These are phyloP conservation scores for Euzophera pinguis DNA, from an alignment of 2,888 invertebrate genomes.

Conservation along the genomic window DNA sequence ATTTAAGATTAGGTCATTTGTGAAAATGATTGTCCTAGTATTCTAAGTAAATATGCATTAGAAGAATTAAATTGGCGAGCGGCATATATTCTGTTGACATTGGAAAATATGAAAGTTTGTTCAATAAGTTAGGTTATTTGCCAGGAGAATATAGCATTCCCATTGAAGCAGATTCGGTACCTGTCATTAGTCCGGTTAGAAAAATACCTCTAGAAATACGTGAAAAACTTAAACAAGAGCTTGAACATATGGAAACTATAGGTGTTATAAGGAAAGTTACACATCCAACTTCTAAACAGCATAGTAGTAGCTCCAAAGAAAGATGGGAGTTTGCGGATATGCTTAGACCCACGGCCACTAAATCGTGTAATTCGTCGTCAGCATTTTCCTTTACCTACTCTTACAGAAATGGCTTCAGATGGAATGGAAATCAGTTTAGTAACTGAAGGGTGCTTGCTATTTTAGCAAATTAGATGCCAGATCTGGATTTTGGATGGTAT, in stretches of 20 bases:
- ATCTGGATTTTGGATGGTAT: not conserved
- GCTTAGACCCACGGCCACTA: not conserved
- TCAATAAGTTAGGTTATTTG: no score
- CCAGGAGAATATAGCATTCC: no score
- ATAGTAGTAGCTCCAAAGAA: not conserved
- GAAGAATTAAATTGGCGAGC: no score
- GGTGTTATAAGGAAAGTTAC: not conserved
- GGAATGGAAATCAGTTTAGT: no score
- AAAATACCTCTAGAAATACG: not conserved
- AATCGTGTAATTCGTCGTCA: not conserved
- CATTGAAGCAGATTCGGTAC: not conserved
- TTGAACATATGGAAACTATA: not conserved
- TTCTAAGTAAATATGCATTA: no score
- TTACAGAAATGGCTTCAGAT: not conserved
- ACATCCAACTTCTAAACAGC: not conserved
- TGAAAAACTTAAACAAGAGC: not conserved
- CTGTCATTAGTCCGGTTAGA: not conserved
- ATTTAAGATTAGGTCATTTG: no score
- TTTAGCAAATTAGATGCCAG: not conserved
- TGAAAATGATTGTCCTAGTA: no score
- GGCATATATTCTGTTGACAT: no score
- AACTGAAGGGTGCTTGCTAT: not conserved
- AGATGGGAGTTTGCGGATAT: not conserved
- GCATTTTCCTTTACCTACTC: not conserved
- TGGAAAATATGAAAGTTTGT: no score